These are phyloP conservation scores for Rhingia rostrata DNA, from an alignment of 2,888 invertebrate genomes.

Conservation along the genomic window DNA sequence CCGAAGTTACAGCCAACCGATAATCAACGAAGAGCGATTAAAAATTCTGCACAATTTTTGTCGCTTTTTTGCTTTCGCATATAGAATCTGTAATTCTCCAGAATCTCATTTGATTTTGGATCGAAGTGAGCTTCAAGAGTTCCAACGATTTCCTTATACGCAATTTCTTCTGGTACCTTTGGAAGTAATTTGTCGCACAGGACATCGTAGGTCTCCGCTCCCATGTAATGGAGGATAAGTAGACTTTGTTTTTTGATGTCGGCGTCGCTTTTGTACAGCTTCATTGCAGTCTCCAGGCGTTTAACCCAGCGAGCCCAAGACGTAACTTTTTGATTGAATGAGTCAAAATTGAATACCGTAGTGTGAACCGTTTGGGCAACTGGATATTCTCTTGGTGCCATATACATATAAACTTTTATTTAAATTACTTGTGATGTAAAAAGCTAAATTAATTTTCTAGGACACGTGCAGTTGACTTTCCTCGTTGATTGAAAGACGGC, in stretches of 20 bases:
- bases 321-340: conserved; percentile 32
- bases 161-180: conserved; percentile 37
- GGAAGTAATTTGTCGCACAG: conserved; percentile 51
- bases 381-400: not conserved
- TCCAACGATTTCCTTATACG: conserved; percentile 42
- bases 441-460: conserved; percentile 13
- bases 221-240: conserved; percentile 54
- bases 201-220: conserved; percentile 34
- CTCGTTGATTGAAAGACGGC: not conserved
- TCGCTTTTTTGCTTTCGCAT: conserved; percentile 50
- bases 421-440: conserved; percentile 25
- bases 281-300: conserved; percentile 43
- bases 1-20: conserved; percentile 52
- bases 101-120: conserved; percentile 50
- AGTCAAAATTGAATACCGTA: conserved; percentile 41
- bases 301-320: conserved; percentile 49
- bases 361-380: not conserved
- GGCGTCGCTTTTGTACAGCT: conserved; percentile 27
- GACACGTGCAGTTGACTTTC: not conserved
- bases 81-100: conserved; percentile 61
- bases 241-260: conserved; percentile 20
- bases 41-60: conserved; percentile 36
- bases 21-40: conserved; percentile 39
- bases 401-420: not conserved
- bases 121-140: conserved; percentile 47